A percentile compares a stretch with the other conserved stretches of the same genome.
phyloP scores from a whole-genome alignment of 2,113 vertebrate genomes.

The Stigmatopora argus region DNA sequence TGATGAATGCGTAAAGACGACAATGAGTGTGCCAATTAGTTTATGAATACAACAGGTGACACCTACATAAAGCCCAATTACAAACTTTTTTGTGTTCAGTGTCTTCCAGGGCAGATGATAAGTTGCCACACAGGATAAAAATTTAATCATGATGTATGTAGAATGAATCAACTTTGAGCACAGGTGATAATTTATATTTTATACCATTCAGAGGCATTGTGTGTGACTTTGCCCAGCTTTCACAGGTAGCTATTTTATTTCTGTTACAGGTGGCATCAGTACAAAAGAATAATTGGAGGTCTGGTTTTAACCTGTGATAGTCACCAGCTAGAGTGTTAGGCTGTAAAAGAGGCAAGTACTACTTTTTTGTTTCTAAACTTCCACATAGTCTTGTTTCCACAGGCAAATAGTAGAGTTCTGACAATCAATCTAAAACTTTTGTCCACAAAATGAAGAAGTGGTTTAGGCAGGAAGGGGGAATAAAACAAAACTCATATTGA shows the following conservation, averaged over 20 bases:
- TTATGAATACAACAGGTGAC: conserved; percentile 66
- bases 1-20: conserved; percentile 52
- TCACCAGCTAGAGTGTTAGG: conserved; percentile 35
- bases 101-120: conserved; percentile 31
- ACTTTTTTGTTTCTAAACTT: conserved; percentile 44
- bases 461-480: conserved; percentile 20
- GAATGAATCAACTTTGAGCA: conserved; percentile 3
- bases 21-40: conserved; percentile 62
- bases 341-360: conserved; percentile 56
- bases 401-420: conserved; percentile 47
- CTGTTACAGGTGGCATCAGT: conserved; percentile 27
- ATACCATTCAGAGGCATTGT: neutral
- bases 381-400: conserved; percentile 46
- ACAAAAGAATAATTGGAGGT: conserved; percentile 30
- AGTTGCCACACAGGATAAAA: conserved; percentile 41
- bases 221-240: conserved; percentile 9
- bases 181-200: neutral
- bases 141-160: conserved; percentile 31
- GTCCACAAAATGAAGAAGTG: conserved; percentile 49
- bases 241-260: conserved; percentile 7
- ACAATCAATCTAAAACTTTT: conserved; percentile 54
- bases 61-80: conserved; percentile 61
- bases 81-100: conserved; percentile 48
- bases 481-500: conserved; percentile 41
- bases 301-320: conserved; percentile 47